These are phyloP conservation scores for Phrixothrix hirtus DNA, from an alignment of 2,888 invertebrate genomes.

Conservation along the genomic window DNA sequence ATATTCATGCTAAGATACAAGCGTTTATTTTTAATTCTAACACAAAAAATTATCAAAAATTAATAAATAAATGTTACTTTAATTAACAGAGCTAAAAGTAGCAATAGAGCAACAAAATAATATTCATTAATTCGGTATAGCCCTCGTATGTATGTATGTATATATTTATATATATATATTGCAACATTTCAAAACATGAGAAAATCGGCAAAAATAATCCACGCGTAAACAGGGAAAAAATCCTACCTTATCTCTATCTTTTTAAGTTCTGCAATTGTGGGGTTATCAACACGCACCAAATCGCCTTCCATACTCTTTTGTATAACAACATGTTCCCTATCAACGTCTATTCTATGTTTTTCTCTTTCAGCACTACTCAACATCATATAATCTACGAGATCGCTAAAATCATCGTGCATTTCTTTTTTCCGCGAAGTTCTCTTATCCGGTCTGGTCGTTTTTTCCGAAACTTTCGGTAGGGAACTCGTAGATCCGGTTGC, in stretches of 20 bases:
- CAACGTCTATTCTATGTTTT: constrained; percentile 57
- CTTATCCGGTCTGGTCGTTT: background rate
- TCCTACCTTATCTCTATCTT: constrained; percentile 57
- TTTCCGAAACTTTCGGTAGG: constrained; percentile 30
- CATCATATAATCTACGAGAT: constrained; percentile 61
- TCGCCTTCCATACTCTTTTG: constrained; percentile 60
- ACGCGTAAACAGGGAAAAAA: background rate
- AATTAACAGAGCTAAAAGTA: no score
- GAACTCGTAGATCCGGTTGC: constrained; percentile 20
- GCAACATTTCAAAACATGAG: no score
- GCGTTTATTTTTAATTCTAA: no score
- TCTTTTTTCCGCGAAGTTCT: constrained; percentile 33
- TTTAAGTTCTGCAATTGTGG: constrained; percentile 71
- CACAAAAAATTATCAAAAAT: no score
- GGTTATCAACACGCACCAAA: constrained; percentile 63
- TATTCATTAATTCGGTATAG: no score
- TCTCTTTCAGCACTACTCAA: constrained; percentile 60
- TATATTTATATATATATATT: no score
- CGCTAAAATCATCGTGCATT: constrained; percentile 64
- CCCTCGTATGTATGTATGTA: no score
- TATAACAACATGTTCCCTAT: constrained; percentile 59
- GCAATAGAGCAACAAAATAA: no score
- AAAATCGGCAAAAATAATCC: background rate
- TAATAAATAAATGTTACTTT: no score
- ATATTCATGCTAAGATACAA: no score